Percentiles rank a stretch among this genome's conserved stretches.
Conservation (phyloP, 2,888 invertebrate species). For the Seira ritae region DNA sequence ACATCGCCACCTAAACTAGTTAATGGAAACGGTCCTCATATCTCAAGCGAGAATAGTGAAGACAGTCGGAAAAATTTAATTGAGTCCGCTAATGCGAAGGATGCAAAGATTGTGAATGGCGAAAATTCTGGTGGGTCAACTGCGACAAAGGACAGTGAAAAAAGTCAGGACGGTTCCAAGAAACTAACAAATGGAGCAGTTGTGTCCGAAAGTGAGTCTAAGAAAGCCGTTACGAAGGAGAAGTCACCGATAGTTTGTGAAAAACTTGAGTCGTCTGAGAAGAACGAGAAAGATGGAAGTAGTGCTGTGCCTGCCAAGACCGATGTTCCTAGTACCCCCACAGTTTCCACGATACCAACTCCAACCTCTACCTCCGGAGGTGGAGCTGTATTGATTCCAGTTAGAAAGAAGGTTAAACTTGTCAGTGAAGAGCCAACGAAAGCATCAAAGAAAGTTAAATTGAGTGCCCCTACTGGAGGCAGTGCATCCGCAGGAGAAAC, state of each 20-base stretch:
- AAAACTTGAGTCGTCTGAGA: constrained; percentile 2
- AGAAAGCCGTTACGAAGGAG: neutral
- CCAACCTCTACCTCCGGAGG: constrained; percentile 3
- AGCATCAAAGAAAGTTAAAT: constrained; percentile 41
- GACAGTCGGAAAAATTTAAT: constrained; percentile 4
- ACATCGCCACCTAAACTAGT: constrained; percentile 33
- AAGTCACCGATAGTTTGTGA: neutral
- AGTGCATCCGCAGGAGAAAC: neutral
- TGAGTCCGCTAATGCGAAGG: neutral
- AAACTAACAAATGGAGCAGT: neutral
- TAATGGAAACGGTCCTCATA: constrained; percentile 35
- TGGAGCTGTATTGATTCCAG: constrained; percentile 32
- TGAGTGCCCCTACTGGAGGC: constrained; percentile 1
- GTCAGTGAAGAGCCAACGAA: constrained; percentile 30
- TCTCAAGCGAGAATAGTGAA: constrained; percentile 9
- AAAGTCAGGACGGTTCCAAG: neutral
- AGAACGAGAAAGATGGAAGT: constrained; percentile 16
- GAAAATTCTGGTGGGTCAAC: neutral
- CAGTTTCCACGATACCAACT: neutral
- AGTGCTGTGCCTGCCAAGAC: neutral
- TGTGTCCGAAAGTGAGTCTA: neutral
- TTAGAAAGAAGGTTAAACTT: constrained; percentile 47
- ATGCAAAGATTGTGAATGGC: neutral
- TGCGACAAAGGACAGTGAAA: neutral
- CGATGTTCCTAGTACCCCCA: neutral